Evolutionary conservation across 2,797 vertebrate genomes (phyloP).

Genomic region (Malurus leucopterus): DNA sequence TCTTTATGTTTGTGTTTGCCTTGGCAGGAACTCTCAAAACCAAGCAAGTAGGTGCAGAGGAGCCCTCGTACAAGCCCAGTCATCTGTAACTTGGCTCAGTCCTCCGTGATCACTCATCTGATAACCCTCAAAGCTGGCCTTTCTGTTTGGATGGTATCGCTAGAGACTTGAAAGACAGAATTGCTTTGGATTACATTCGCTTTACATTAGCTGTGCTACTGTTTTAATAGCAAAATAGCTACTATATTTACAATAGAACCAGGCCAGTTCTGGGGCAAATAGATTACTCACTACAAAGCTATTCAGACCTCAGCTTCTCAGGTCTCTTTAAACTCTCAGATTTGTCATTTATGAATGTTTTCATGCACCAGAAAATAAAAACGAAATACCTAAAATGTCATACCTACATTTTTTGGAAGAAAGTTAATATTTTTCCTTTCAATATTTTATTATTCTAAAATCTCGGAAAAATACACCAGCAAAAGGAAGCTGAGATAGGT

Average conservation of each 20-base stretch:
- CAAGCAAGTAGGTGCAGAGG: not conserved
- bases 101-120: not conserved
- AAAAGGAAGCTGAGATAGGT: not conserved
- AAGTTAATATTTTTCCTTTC: not conserved
- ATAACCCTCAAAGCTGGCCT: not conserved
- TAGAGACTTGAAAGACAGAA: not conserved
- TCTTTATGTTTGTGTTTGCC: conserved; percentile 26
- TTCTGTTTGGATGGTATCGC: not conserved
- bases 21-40: conserved; percentile 40
- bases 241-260: not conserved
- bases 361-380: not conserved
- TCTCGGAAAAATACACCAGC: not conserved
- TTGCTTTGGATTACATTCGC: not conserved
- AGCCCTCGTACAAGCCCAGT: not conserved
- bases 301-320: not conserved
- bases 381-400: not conserved
- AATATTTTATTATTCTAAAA: not conserved
- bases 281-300: not conserved
- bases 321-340: not conserved
- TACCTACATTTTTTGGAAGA: not conserved
- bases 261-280: not conserved
- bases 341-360: not conserved
- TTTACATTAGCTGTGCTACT: not conserved
- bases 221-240: not conserved
- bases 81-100: not conserved